Evolutionary conservation across 2,797 vertebrate genomes (phyloP).

Genomic region (Xenops minutus): DNA sequence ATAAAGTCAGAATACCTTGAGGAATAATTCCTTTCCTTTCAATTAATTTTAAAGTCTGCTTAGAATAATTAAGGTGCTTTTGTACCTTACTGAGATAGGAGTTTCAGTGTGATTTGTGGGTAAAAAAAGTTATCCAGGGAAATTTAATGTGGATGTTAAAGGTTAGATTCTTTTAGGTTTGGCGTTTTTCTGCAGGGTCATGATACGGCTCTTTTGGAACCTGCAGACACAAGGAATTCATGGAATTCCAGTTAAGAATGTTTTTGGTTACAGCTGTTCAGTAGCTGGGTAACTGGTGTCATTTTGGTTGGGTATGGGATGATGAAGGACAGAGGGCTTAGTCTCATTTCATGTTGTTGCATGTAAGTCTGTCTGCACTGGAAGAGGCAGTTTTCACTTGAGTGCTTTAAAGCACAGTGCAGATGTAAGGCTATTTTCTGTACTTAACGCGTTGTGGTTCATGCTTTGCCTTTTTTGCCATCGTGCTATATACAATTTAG

Average conservation of each 20-base stretch:
- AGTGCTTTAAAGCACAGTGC: not conserved
- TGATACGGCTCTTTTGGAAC: not conserved
- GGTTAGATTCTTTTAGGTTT: not conserved
- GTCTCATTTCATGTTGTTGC: not conserved
- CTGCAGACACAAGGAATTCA: not conserved
- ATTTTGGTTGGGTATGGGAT: not conserved
- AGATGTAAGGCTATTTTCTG: not conserved
- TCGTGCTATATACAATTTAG: not conserved
- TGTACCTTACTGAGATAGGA: not conserved
- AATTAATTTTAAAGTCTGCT: not conserved
- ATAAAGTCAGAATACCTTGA: not conserved
- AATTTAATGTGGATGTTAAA: not conserved
- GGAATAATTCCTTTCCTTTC: not conserved
- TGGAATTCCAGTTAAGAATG: not conserved
- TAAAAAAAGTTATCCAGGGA: not conserved
- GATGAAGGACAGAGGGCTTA: not conserved
- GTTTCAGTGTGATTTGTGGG: not conserved
- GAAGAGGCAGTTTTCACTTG: not conserved
- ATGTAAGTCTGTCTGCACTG: not conserved
- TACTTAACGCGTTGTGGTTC: not conserved
- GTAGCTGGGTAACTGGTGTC: not conserved
- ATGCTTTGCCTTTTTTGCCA: not conserved
- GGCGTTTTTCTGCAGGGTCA: not conserved
- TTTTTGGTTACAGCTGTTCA: not conserved
- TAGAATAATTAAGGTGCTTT: not conserved